Evolutionary conservation across 1,140 invertebrate species (phyloP), one percentile per base, ranked within the genome.

Genomic region (Drosophila bipectinata): DNA sequence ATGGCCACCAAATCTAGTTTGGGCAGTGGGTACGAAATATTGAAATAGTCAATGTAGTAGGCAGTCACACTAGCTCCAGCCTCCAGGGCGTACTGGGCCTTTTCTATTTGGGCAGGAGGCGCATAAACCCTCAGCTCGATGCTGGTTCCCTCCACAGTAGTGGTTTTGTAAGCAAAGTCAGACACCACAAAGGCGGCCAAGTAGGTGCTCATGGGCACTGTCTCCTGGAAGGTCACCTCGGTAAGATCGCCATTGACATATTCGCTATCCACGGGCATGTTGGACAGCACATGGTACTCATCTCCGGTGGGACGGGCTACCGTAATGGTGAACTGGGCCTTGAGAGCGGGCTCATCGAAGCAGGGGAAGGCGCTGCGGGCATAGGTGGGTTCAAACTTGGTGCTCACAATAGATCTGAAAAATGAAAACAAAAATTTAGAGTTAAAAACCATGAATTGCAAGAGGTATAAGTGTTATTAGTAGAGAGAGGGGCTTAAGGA

Each of bases 261-360:
- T 61, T 91, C 85, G 18, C 9, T 51, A 4, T 48, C 54, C 52
- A 92, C 92, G 81, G 93, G 93, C 96, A 97, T 97, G 83, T 98
- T 98, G 0, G 96, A 97, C 8, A 98, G 92, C 6, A 96, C 96
- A 52, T 94, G 93, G 85, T 97, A 96, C 32, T 93, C 92, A 39
- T 93, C 81, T 1, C 83, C 88, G 24, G 92, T 92, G 0, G 96
- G 96, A 78, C 95, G 94, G 3, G 96, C 94, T 1, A 99, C 85
- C 6, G 95, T 94, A 9, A 98, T 94, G 26, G 93, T 94, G 93
- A 96, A 99, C 63, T 95, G 95, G 0, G 98, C 97, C 93, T 99
- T 99, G 79, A 98, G 95, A 34, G 95, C 94, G 0, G 98, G 98
- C 91, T 99, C 98, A 92, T 99, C 98, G 91, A 98, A 98, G 91